phyloP scores from a whole-genome alignment of 2,888 invertebrate species.

The Chrysina gloriosa region DNA sequence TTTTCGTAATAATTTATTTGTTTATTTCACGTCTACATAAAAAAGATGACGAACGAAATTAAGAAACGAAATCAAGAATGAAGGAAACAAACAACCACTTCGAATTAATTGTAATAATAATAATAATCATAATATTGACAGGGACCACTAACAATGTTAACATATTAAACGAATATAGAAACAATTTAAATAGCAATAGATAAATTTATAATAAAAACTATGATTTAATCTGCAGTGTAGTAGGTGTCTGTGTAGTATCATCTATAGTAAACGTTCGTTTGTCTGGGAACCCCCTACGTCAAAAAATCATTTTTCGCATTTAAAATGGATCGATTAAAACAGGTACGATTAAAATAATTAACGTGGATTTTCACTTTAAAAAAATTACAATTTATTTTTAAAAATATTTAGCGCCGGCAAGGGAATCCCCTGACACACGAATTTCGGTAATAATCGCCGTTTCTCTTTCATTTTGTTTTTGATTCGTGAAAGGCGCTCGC shows the following conservation, averaged over 20 bases:
- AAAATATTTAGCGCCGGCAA: slow-evolving; percentile 28
- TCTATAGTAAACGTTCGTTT: too few species aligned
- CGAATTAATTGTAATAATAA: too few species aligned
- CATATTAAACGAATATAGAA: slow-evolving; percentile 42
- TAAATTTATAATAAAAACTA: too few species aligned
- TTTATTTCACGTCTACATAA: slow-evolving; percentile 34
- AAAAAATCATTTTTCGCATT: too few species aligned
- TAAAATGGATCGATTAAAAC: slow-evolving; percentile 9
- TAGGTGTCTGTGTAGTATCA: too few species aligned
- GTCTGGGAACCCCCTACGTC: slow-evolving; percentile 16
- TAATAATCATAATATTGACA: slow-evolving; percentile 49
- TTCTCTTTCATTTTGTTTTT: neutral
- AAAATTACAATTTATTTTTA: slow-evolving; percentile 6
- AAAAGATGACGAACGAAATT: too few species aligned
- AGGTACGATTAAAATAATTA: slow-evolving; percentile 6
- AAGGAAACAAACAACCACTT: slow-evolving; percentile 46
- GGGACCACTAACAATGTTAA: slow-evolving; percentile 47
- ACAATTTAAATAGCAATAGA: neutral
- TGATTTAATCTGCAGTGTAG: too few species aligned
- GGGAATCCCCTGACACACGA: slow-evolving; percentile 31
- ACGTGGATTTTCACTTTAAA: neutral
- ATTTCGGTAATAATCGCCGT: too few species aligned
- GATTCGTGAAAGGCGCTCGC: neutral
- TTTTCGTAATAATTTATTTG: slow-evolving; percentile 39
- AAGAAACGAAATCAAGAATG: too few species aligned